These are phyloP conservation scores for Scomber scombrus DNA, from an alignment of 2,113 vertebrate species.

Conservation along the genomic window DNA sequence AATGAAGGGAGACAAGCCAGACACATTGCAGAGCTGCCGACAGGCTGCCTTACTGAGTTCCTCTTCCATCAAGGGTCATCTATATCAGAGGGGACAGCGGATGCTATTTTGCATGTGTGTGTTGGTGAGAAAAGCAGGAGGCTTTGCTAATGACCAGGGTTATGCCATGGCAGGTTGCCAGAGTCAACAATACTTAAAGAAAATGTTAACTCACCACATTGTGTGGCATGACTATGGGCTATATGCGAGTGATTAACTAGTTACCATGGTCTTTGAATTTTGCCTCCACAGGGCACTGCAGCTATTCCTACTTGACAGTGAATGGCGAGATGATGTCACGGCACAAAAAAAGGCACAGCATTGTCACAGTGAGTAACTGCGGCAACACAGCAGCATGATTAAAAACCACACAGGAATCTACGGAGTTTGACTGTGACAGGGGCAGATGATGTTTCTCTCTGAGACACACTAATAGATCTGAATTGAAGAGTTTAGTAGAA, in stretches of 20 bases:
- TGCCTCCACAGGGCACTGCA: conserved; percentile 30
- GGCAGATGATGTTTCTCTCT: conserved; percentile 59
- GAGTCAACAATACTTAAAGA: conserved; percentile 58
- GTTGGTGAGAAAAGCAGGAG: conserved; percentile 36
- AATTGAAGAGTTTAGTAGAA: conserved; percentile 7
- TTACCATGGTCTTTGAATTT: conserved; percentile 29
- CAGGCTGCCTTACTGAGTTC: conserved; percentile 65
- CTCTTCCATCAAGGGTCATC: conserved; percentile 65
- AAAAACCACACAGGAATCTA: conserved; percentile 53
- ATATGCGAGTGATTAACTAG: conserved; percentile 59
- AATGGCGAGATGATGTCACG: conserved; percentile 60
- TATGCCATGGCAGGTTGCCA: conserved; percentile 43
- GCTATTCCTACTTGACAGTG: conserved; percentile 11
- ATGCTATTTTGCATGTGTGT: conserved; percentile 26
- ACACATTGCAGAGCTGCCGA: conserved; percentile 66
- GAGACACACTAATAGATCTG: conserved; percentile 45
- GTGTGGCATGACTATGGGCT: conserved; percentile 43
- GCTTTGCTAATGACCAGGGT: conserved; percentile 66
- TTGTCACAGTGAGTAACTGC: conserved; percentile 67
- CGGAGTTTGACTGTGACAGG: conserved; percentile 59
- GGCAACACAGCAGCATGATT: conserved; percentile 55
- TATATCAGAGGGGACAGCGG: conserved; percentile 68
- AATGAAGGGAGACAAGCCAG: conserved; percentile 53
- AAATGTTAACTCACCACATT: conserved; percentile 56
- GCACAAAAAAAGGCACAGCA: conserved; percentile 25